These are phyloP conservation scores for Phymanthus crucifer DNA, from an alignment of 92 coral and sea anemone genomes.

Conservation along the genomic window DNA sequence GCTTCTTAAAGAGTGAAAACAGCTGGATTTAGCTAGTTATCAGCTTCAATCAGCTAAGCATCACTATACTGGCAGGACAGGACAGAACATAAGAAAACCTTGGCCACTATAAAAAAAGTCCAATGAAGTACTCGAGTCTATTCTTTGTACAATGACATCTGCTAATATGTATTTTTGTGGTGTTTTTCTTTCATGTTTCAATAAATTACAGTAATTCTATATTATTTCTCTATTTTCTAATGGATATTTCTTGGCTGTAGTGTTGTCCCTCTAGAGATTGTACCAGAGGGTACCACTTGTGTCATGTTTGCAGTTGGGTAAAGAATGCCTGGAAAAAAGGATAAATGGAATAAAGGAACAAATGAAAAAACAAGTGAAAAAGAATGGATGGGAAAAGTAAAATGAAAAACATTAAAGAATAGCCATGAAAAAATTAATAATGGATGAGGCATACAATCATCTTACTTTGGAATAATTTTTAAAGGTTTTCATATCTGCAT, in stretches of 20 bases:
- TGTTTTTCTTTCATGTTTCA: background rate
- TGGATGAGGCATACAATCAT: background rate
- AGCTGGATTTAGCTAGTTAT: too few relatives aligned
- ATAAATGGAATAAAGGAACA: too few relatives aligned
- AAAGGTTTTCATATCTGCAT: slow-evolving; percentile 83
- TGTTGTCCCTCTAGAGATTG: slow-evolving; percentile 1
- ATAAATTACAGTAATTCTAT: slow-evolving; percentile 8
- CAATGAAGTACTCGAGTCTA: background rate
- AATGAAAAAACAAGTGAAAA: too few relatives aligned
- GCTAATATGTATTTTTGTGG: too few relatives aligned
- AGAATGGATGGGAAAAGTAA: too few relatives aligned
- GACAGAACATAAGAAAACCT: too few relatives aligned
- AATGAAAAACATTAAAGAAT: too few relatives aligned
- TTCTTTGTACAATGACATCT: slow-evolving; percentile 1
- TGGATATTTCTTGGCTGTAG: slow-evolving; percentile 9
- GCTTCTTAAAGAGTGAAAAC: too few relatives aligned
- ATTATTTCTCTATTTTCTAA: slow-evolving; percentile 9
- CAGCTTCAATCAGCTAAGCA: too few relatives aligned
- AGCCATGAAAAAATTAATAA: too few relatives aligned
- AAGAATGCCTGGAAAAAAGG: slow-evolving; percentile 76
- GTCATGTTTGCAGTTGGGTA: slow-evolving; percentile 81
- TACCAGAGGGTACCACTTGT: slow-evolving; percentile 22
- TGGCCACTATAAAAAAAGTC: too few relatives aligned
- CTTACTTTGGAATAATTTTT: slow-evolving; percentile 86
- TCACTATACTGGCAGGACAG: too few relatives aligned